Conservation (phyloP, 2,113 vertebrate species). For the Odocoileus hemionus region DNA sequence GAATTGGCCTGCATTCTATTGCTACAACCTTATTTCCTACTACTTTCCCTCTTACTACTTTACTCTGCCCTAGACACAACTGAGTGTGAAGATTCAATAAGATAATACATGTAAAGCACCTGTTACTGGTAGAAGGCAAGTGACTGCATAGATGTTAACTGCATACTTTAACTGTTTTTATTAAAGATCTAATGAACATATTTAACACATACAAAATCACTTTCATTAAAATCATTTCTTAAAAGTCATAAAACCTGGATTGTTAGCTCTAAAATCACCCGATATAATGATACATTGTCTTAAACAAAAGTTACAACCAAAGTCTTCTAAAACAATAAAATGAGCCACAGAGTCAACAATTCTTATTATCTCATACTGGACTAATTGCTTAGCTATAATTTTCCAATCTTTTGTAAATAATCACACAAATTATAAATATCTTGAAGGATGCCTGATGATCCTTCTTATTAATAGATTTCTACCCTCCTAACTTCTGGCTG, state of each 20-base stretch:
- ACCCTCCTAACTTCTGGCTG: not conserved
- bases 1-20: not conserved
- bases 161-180: not conserved
- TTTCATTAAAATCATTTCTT: not conserved
- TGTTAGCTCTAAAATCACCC: not conserved
- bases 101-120: not conserved
- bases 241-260: conserved; percentile 15
- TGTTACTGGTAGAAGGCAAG: not conserved
- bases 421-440: not conserved
- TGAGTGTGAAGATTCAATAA: not conserved
- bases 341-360: not conserved
- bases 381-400: not conserved
- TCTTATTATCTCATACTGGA: not conserved
- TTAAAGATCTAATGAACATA: not conserved
- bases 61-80: not conserved
- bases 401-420: conserved; percentile 5
- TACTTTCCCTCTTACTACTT: not conserved
- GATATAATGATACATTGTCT: not conserved
- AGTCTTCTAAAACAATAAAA: conserved; percentile 36
- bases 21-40: not conserved
- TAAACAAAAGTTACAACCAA: not conserved
- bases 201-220: not conserved
- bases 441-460: not conserved
- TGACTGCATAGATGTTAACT: not conserved
- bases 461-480: not conserved